Evolutionary conservation across 2,113 vertebrate genomes (phyloP), one percentile per base, ranked within the genome.

Genomic region (Clarias macrocephalus): DNA sequence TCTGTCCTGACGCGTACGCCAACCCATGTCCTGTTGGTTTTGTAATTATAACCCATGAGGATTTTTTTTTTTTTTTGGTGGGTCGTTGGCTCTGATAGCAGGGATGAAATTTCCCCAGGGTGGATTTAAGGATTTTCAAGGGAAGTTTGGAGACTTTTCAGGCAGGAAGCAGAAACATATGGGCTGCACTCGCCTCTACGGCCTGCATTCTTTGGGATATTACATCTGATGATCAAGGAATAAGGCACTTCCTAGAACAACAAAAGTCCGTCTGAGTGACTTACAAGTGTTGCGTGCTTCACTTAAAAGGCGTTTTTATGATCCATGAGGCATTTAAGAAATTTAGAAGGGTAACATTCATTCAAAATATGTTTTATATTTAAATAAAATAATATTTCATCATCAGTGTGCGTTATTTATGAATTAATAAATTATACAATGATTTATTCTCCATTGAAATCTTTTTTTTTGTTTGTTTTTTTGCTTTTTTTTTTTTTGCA

Each of bases 61-160:
- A 25, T 16, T 73, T 73, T 57, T 56, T 79, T 90, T 82, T 68
- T 73, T 56, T 42, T 62, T 91, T 80, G 85, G 85, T 91, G 88
- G 90, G 90, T 82, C 80, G 25, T 21, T 77, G 66, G 83, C 82
- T 90, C 88, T 87, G 90, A 91, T 79, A 83, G 77, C 88, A 89
- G 90, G 90, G 92, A 84, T 92, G 94, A 91, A 92, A 92, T 89
- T 68, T 85, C 89, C 89, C 63, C 85, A 70, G 75, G 75, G 83
- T 86, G 90, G 88, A 87, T 85, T 88, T 83, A 75, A 76, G 85
- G 82, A 89, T 92, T 91, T 94, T 91, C 90, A 82, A 81, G 91
- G 94, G 94, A 95, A 94, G 94, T 96, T 95, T 93, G 93, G 91
- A 92, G 93, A 94, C 92, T 92, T 95, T 96, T 96, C 92, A 92